A percentile compares a stretch with the other conserved stretches of the same genome.
Conservation (phyloP, 1,140 invertebrate genomes). For the Eumeta japonica region DNA sequence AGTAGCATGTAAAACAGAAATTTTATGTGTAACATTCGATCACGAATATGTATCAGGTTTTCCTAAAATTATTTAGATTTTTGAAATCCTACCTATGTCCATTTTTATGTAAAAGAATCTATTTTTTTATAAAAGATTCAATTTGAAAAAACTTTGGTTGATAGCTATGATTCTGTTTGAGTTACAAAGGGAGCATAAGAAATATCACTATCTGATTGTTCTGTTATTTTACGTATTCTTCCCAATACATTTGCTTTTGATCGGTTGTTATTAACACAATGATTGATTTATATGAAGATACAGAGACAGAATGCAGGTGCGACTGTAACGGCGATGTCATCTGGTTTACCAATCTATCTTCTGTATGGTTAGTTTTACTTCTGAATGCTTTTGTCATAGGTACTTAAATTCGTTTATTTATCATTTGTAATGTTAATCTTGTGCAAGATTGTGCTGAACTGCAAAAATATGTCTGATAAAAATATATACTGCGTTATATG, state of each 20-base stretch:
- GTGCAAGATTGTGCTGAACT: conserved; percentile 5
- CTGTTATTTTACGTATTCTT: conserved; percentile 5
- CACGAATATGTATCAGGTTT: too few species aligned
- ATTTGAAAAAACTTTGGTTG: conserved; percentile 9
- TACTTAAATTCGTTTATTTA: conserved; percentile 10
- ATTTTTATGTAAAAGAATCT: too few species aligned
- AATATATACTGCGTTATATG: too few species aligned
- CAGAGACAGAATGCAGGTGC: conserved; percentile 7
- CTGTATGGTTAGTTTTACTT: conserved; percentile 12
- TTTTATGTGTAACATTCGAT: too few species aligned
- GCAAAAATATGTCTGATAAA: too few species aligned
- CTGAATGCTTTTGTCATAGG: conserved; percentile 6
- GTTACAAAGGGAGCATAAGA: conserved; percentile 9
- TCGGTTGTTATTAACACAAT: conserved; percentile 6
- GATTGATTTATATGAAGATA: conserved; percentile 10
- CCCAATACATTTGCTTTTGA: conserved; percentile 1
- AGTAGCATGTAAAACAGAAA: too few species aligned
- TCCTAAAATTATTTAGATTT: too few species aligned
- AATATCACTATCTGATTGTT: conserved; percentile 10
- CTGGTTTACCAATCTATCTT: conserved; percentile 8
- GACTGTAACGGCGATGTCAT: conserved; percentile 12
- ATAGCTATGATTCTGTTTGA: conserved; percentile 4
- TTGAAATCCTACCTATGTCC: too few species aligned
- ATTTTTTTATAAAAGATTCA: too few species aligned
- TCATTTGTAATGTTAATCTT: conserved; percentile 2